Evolutionary conservation across 2,797 vertebrate genomes (phyloP).

Genomic region (Scolopax bukidnonensis): DNA sequence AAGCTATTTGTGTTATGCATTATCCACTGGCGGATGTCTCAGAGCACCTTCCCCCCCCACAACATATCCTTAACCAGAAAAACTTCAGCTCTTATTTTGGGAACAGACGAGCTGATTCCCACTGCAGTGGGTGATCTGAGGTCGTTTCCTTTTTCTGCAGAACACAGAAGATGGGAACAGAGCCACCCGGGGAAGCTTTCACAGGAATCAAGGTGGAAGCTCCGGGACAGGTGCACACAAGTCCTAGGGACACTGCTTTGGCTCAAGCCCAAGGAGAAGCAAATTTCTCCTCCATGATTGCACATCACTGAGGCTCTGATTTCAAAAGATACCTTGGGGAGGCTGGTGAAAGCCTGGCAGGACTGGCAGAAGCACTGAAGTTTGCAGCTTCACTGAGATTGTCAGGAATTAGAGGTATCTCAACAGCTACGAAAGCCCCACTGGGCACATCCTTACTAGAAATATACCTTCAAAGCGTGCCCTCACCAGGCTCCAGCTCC

Average conservation of each 20-base stretch:
- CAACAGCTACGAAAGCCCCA: not conserved
- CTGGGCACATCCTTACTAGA: not conserved
- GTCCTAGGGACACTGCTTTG: not conserved
- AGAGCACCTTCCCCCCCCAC: not conserved
- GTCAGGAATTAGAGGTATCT: not conserved
- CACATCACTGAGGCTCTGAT: accelerated
- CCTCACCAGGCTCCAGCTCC: not conserved
- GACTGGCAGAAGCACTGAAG: not conserved
- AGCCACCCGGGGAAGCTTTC: not conserved
- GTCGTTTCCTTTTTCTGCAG: not conserved
- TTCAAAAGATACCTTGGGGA: not conserved
- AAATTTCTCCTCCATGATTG: not conserved
- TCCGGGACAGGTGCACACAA: not conserved
- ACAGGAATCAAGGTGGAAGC: not conserved
- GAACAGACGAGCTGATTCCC: not conserved
- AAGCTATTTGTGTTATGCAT: not conserved
- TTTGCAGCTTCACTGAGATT: not conserved
- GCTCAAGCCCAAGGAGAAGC: not conserved
- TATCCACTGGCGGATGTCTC: not conserved
- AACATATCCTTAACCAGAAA: not conserved
- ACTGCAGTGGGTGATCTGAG: not conserved
- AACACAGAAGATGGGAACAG: not conserved
- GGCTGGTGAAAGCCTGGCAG: not conserved
- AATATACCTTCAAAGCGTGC: not conserved
- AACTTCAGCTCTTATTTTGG: not conserved